Base-by-base conservation (phyloP, 2,888 invertebrate species). In the Limnephilus auricula region DNA sequence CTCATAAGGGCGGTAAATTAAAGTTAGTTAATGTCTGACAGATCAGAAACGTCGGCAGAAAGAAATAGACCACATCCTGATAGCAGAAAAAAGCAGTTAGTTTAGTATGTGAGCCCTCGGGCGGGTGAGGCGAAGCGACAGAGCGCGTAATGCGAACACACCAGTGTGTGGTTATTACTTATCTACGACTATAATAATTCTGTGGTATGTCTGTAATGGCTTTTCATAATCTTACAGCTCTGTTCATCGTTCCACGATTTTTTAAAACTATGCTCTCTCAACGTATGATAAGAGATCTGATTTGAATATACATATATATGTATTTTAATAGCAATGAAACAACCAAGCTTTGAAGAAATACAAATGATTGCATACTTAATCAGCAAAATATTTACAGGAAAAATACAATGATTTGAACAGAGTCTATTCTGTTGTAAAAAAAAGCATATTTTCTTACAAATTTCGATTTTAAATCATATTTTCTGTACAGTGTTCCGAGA, bases 31-130 rank as follows among this genome's bases (percentile, higher is more conserved):
- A 85, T 85, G 40, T 2, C 85, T 85, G 85, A 45, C 85, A 84
- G 65, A 65, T 65, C 65, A 65, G 65, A 65, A 65, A n/a, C 40
- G 85, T 40, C 85, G 40, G 85, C 40, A 40, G 85, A 85, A 85
- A 85, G 85, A 85, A 85, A 85, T 85, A 85, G 85, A 85, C 85
- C 85, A 40, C 85, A 85, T 85, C 45, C 85, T 85, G 85, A 85
- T 85, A 40, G 85, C n/a, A 85, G 37, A 85, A 85, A 85, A 84
- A 85, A 85, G 85, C 40, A n/a, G 85, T 85, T 40, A 30, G 34
- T 37, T 85, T 30, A 40, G 85, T 40, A 30, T 40, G 85, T 30
- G 85, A 30, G 85, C 85, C 85, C 85, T 45, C 40, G 85, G 40
- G 85, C 85, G 30, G 40, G 37, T 40, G 85, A 65, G 65, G 65